Base-by-base conservation (phyloP, 2,113 vertebrate genomes). In the Cephalopterus ornatus region DNA sequence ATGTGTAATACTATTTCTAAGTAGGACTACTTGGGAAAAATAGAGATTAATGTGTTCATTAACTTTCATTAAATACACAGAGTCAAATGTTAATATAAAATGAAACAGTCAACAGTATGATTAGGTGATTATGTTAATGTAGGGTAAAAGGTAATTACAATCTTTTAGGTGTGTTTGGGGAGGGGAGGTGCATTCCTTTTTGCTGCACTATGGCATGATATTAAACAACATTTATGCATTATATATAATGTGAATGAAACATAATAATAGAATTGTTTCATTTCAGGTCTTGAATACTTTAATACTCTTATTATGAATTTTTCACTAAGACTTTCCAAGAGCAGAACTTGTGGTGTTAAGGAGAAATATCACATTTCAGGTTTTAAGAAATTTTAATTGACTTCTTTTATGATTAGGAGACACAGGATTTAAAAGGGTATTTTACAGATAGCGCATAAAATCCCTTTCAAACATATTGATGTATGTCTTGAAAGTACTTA, bases 81-180 rank as follows among this genome's bases (percentile, higher is more conserved):
- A 94, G 44, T 86, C 26, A 95, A 97, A 92, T 66, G 46, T 59
- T 79, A 92, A 52, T 92, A 22, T 88, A 88, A 96, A 94, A 88
- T 91, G 28, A 73, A 91, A 79, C 68, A 62, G 24, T 97, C 83
- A 89, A 91, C 83, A 94, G 37, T 78, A 66, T 20, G 82, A 80
- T 96, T 96, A 91, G 83, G 81, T 70, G 65, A 71, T 91, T 63
- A 67, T 80, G 44, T 80, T 94, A 94, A 87, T 92, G 42, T 59
- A 79, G 62, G 49, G 92, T 92, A 95, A 91, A 65, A 63, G 41
- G 74, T 76, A 93, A 89, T 95, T 95, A 55, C 19, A 37, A 70
- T 83, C n/a, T 87, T 93, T 88, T 28, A 65, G 92, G 24, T 76
- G 26, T 52, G 49, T 88, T 94, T 93, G 56, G 20, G 72, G 33